Evolutionary conservation across 2,113 vertebrate genomes (phyloP), one percentile per base, ranked within the genome.

Genomic region (Halcyon malimbica): DNA sequence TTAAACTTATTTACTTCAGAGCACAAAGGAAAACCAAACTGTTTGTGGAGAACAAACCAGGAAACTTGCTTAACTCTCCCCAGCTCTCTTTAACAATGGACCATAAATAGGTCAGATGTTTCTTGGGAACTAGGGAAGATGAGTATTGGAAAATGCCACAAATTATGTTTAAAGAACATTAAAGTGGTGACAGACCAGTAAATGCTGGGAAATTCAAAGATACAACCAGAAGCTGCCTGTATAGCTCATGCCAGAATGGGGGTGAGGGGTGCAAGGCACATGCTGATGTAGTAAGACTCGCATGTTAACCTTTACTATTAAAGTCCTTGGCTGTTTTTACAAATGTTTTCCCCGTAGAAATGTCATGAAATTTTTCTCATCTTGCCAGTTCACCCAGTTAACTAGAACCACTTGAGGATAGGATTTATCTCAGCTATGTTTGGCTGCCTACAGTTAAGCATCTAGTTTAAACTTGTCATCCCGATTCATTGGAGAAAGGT

Each of bases 11-110:
- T 97, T 97, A 96, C 96, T 95, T 96, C 93, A 95, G 96, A 97
- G 90, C 91, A 97, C 96, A 96, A 97, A 97, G 96, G 95, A 96
- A 98, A 98, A 97, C 96, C 95, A 97, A 97, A 97, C 94, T 96
- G 97, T 97, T 98, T 97, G 95, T 95, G 94, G 93, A 97, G 92
- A 97, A 82, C 81, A 96, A 97, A 96, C 97, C 75, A 97, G 96
- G 95, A 97, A 97, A 96, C 92, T 97, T 92, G 75, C 88, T 93
- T 89, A 96, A 94, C 95, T 97, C 92, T 95, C 94, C 96, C 89
- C 96, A 97, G 96, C 94, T 89, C 96, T 98, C 93, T 97, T 94
- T 97, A 98, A 97, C 97, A 96, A 94, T 94, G 94, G 78, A 70
- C 96, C 93, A 97, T 96, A 96, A 95, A 89, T 88, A 97, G 97